These are phyloP conservation scores for Chymomyza procnemis DNA, from an alignment of 2,888 invertebrate species.

Conservation along the genomic window DNA sequence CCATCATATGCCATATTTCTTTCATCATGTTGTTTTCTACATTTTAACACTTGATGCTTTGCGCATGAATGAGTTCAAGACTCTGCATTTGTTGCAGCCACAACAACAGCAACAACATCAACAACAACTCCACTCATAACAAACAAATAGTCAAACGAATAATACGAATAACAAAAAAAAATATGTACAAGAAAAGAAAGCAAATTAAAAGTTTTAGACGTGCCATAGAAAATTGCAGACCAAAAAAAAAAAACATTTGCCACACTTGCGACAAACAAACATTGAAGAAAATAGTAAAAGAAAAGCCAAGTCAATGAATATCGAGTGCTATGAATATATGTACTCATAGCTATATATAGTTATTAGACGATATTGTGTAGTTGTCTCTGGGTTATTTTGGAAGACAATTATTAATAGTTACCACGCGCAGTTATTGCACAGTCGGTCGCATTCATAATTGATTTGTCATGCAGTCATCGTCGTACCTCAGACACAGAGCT, in stretches of 20 bases:
- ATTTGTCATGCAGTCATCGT: slow-evolving; percentile 62
- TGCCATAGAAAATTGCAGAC: slow-evolving; percentile 1
- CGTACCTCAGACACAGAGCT: not conserved
- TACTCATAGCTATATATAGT: not conserved
- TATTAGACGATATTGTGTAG: not conserved
- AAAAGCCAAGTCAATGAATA: not conserved
- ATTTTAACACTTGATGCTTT: not conserved
- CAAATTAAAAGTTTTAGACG: slow-evolving; percentile 9
- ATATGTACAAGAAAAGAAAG: slow-evolving; percentile 28
- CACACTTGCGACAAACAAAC: slow-evolving; percentile 60
- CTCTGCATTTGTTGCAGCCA: slow-evolving; percentile 42
- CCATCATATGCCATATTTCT: too few relatives aligned
- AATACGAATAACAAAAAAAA: too few relatives aligned
- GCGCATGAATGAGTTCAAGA: not conserved
- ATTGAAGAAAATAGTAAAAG: not conserved
- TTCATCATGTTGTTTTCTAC: not conserved
- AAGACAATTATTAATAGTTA: slow-evolving; percentile 1
- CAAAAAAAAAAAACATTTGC: slow-evolving; percentile 42
- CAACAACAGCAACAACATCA: slow-evolving; percentile 35
- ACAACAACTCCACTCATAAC: not conserved
- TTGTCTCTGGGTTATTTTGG: not conserved
- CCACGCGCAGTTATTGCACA: slow-evolving; percentile 3
- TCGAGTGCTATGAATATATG: not conserved
- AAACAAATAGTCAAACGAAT: not conserved
- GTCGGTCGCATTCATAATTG: slow-evolving; percentile 47